Evolutionary conservation across 2,888 invertebrate genomes (phyloP), one percentile per base, ranked within the genome.

Genomic region (Minunthozetes semirufus): DNA sequence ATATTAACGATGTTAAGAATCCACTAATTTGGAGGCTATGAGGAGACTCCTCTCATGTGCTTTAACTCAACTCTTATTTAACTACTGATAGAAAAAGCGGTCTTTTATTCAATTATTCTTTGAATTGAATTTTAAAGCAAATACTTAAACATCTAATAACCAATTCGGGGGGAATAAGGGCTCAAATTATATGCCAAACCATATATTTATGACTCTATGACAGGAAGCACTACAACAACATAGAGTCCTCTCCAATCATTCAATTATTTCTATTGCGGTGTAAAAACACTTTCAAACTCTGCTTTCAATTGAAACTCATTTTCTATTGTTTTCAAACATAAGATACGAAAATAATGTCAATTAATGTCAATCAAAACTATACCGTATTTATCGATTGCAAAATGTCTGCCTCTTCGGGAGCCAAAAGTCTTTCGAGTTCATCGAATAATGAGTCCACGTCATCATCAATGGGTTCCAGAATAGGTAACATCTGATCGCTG

Each of bases 381-480:
- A 63, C 63, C 63, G 33, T 63, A 63, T 63, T 63, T 63, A 63
- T 33, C 27, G 63, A 63, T 17, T 63, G 29, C 6, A 63, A 19
- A 15, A 63, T 33, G 8, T 63, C 63, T 33, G n/a, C 19, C 19
- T 63, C 63, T 63, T 63, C 63, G 38, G 63, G 63, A 33, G 74
- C 42, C 17, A 74, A 61, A 11, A 74, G 50, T 53, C 68, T 46
- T 53, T 74, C 74, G 29, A 74, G 56, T 70, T 74, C 74, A 46
- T 61, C 74, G 70, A 74, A 74, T 11, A 74, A 53, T 50, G 68
- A 68, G 50, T 74, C 70, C 48, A 70, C 74, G 50, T 74, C 74
- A n/a, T 70, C 74, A 19, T 71, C 50, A n/a, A 56, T 70, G 3
- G 27, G 15, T 11, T 42, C 17, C 11, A 74, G 27, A 38, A 70